Evolutionary conservation across 2,113 vertebrate species (phyloP), one percentile per base, ranked within the genome.

Genomic region (Ivindomyrus marchei): DNA sequence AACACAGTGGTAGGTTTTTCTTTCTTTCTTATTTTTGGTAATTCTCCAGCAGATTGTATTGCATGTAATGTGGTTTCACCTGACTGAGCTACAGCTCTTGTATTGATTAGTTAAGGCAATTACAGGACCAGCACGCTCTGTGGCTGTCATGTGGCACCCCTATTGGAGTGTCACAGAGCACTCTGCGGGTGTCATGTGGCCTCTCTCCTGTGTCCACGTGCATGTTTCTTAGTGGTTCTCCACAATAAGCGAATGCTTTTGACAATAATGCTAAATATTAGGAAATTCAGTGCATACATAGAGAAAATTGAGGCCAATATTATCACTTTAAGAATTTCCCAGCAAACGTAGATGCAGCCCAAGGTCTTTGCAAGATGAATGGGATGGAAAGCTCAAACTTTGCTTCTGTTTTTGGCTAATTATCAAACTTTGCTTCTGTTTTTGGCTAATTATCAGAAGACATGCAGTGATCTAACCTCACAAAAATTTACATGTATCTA

Each of bases 391-490:
- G 89, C 58, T 56, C 62, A 92, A 89, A 92, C 91, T 91, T 89
- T 88, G 89, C 49, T 53, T 85, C 91, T 92, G 39, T 89, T 90
- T 85, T 90, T 88, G 84, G 89, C 56, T 90, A 90, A 89, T 90
- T 88, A 52, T 93, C 92, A 94, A 89, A 92, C 91, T 91, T 89
- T 88, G 89, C 49, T 53, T 85, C 91, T 92, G 39, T 89, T 90
- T 85, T 90, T 88, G 84, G 89, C 56, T 90, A 90, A 89, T 90
- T 88, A 52, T 93, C 92, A 94, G 93, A 93, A 95, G 94, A 95
- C 95, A 95, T 95, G 95, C 94, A 92, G 94, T 94, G 94, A 93
- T 93, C 90, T 89, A 92, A 93, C 83, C 80, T 93, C 91, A 92
- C 92, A 91, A 92, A 93, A 95, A 95, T 95, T 92, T 93, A 92